phyloP scores from a whole-genome alignment of 2,888 invertebrate genomes.

The Cryptophagus acutangulus region DNA sequence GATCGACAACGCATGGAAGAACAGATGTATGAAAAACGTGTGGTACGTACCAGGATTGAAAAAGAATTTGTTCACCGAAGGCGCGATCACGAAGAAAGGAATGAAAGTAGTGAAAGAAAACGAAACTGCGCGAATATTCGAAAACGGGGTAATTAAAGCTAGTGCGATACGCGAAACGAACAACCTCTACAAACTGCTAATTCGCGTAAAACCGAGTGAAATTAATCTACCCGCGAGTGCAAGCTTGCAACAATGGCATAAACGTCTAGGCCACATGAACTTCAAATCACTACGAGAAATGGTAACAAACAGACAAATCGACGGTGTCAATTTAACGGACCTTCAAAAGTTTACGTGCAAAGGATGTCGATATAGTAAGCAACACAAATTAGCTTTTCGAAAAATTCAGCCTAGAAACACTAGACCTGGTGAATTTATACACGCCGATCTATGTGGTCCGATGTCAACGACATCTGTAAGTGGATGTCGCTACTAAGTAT shows the following conservation, averaged over 20 bases:
- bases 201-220: constrained; percentile 17
- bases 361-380: constrained; percentile 1
- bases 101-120: constrained; percentile 30
- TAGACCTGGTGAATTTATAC: constrained; percentile 2
- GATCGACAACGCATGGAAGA: constrained; percentile 22
- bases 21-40: constrained; percentile 24
- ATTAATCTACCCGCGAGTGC: constrained; percentile 13
- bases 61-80: constrained; percentile 41
- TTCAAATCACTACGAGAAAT: constrained; percentile 11
- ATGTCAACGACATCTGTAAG: constrained; percentile 16
- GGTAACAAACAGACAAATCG: constrained; percentile 7
- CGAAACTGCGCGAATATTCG: constrained; percentile 19
- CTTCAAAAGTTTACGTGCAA: constrained; percentile 7
- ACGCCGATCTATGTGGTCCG: constrained; percentile 8
- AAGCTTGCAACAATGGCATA: constrained; percentile 12
- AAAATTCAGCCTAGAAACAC: not conserved
- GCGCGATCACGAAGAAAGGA: constrained; percentile 29
- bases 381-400: not conserved
- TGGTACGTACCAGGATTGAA: constrained; percentile 34
- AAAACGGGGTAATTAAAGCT: constrained; percentile 16
- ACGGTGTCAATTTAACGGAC: constrained; percentile 5
- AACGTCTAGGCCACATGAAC: constrained; percentile 16
- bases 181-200: constrained; percentile 27
- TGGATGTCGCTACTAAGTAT: constrained; percentile 17
- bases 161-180: constrained; percentile 23